These are phyloP conservation scores for Elaphurus davidianus DNA, from an alignment of 2,113 vertebrate genomes.

Conservation along the genomic window DNA sequence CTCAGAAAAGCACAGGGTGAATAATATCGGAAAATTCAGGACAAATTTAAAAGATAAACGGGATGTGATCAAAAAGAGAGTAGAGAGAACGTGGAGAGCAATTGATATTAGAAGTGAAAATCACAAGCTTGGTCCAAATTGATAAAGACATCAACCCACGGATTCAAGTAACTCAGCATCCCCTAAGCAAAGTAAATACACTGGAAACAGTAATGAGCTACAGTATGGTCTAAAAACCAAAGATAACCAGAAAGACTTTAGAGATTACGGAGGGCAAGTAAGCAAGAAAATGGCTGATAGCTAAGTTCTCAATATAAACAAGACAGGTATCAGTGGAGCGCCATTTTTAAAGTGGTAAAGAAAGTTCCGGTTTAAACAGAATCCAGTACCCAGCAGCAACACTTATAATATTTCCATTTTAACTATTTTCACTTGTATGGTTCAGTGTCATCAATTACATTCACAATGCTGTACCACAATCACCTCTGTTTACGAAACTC, in stretches of 20 bases:
- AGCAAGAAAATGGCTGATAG: neutral
- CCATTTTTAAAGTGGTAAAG: neutral
- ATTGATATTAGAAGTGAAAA: neutral
- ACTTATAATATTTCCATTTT: neutral
- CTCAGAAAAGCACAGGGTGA: neutral
- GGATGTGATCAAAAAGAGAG: neutral
- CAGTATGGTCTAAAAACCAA: neutral
- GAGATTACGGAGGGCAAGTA: neutral
- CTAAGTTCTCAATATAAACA: neutral
- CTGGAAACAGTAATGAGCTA: neutral
- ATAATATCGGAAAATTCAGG: neutral
- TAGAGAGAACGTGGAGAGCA: neutral
- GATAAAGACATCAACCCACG: neutral
- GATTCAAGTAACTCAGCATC: neutral
- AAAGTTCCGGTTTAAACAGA: neutral
- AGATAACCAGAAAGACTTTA: neutral
- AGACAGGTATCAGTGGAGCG: too few species aligned
- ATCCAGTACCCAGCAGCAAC: neutral
- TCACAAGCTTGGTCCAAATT: neutral
- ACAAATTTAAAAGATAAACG: neutral
- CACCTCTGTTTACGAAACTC: neutral
- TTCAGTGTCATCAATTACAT: too few species aligned
- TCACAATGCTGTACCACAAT: neutral
- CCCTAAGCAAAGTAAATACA: neutral
- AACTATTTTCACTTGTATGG: neutral